Evolutionary conservation across 2,797 vertebrate genomes (phyloP).

Genomic region (Enteromius fasciolatus): DNA sequence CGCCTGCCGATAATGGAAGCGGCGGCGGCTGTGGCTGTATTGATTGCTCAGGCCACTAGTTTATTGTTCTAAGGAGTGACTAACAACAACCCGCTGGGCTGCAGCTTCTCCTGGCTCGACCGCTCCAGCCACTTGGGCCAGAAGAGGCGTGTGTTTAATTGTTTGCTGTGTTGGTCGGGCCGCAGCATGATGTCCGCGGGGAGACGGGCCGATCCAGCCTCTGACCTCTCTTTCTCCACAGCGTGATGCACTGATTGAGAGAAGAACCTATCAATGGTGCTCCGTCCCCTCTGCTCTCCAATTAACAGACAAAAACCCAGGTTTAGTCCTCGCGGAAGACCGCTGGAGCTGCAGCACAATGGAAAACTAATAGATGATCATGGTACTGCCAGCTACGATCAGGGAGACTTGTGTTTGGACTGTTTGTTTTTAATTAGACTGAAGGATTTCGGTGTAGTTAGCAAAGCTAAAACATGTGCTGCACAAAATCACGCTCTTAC

Average conservation of each 20-base stretch:
- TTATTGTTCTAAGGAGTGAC: conserved; percentile 84
- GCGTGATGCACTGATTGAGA: conserved; percentile 78
- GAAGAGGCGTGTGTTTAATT: conserved; percentile 81
- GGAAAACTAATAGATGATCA: conserved; percentile 58
- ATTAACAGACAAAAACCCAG: conserved; percentile 79
- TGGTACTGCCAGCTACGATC: conserved; percentile 31
- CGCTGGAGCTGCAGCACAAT: conserved; percentile 47
- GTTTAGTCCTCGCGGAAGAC: conserved; percentile 41
- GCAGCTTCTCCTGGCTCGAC: conserved; percentile 62
- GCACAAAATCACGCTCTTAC: not conserved
- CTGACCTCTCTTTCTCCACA: conserved; percentile 79
- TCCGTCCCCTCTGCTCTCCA: conserved; percentile 77
- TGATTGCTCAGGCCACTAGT: conserved; percentile 81
- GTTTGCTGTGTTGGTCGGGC: conserved; percentile 80
- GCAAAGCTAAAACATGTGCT: conserved; percentile 15
- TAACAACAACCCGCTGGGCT: conserved; percentile 77
- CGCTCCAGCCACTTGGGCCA: conserved; percentile 68
- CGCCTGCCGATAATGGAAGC: conserved; percentile 75
- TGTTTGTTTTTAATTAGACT: conserved; percentile 51
- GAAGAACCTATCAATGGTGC: conserved; percentile 78
- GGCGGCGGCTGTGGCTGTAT: conserved; percentile 75
- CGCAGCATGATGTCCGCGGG: conserved; percentile 75
- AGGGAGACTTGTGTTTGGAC: conserved; percentile 42
- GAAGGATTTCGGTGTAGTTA: not conserved
- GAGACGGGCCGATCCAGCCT: conserved; percentile 74